Evolutionary conservation across 2,113 vertebrate genomes (phyloP).

Genomic region (Siniperca chuatsi): DNA sequence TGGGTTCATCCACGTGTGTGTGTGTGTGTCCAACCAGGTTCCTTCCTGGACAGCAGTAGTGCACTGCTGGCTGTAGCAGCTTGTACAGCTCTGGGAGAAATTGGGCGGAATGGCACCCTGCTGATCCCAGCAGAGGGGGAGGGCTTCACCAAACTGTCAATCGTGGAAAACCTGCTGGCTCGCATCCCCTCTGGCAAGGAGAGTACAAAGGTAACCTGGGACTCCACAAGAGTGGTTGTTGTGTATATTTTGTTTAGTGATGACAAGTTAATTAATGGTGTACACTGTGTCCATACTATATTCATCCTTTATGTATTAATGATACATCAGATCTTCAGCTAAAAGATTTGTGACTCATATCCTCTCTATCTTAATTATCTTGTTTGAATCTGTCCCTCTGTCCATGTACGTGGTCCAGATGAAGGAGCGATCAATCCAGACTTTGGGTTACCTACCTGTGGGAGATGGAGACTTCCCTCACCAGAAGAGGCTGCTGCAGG

Average conservation of each 20-base stretch:
- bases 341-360: background rate
- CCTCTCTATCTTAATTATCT: background rate
- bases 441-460: conserved; percentile 95
- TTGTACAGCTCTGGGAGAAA: conserved; percentile 94
- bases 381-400: background rate
- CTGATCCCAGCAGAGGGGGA: conserved; percentile 90
- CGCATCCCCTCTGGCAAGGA: conserved; percentile 96
- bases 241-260: background rate
- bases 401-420: conserved; percentile 85
- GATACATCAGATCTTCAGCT: background rate
- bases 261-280: background rate
- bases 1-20: background rate
- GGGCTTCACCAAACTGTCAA: conserved; percentile 92
- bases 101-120: conserved; percentile 92
- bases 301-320: background rate
- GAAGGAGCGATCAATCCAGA: conserved; percentile 96
- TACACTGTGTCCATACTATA: background rate
- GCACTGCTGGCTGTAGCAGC: conserved; percentile 91
- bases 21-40: conserved; percentile 81
- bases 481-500: conserved; percentile 94
- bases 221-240: background rate
- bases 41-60: conserved; percentile 91
- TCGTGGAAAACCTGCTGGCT: conserved; percentile 91
- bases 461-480: conserved; percentile 95
- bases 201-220: conserved; percentile 89